These are phyloP conservation scores for Tetragonula carbonaria DNA, from an alignment of 2,888 invertebrate genomes.

Conservation along the genomic window DNA sequence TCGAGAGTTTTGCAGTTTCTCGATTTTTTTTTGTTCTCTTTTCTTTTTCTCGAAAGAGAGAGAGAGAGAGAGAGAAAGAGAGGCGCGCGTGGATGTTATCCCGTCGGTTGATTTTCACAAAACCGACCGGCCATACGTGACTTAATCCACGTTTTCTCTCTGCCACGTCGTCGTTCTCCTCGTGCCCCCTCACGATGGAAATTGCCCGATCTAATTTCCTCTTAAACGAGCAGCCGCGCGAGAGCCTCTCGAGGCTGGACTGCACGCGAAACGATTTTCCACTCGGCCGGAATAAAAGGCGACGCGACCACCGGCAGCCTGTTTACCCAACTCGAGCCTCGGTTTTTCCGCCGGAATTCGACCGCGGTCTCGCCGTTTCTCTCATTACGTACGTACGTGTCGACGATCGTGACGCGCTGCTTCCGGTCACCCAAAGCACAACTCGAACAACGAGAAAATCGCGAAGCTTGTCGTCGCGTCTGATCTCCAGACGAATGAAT, in stretches of 20 bases:
- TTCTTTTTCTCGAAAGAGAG: too few relatives aligned
- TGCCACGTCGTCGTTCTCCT: background rate
- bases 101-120: constrained; percentile 9
- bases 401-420: background rate
- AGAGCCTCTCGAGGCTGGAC: constrained; percentile 34
- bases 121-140: constrained; percentile 11
- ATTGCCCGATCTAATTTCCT: constrained; percentile 69
- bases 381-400: background rate
- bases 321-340: constrained; percentile 44
- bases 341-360: background rate
- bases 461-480: background rate
- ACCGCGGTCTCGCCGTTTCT: background rate
- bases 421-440: too few relatives aligned
- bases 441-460: background rate
- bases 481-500: background rate
- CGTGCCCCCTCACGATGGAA: constrained; percentile 49
- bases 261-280: constrained; percentile 61
- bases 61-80: too few relatives aligned
- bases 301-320: constrained; percentile 30
- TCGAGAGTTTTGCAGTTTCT: constrained; percentile 14
- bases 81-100: background rate
- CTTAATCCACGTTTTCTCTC: constrained; percentile 26
- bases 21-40: background rate
- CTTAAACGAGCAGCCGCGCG: constrained; percentile 48
- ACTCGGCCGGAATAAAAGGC: constrained; percentile 44